A percentile compares a stretch with the other conserved stretches of the same genome.
Conservation (phyloP, 1,140 invertebrate species). For the Acromyrmex heyeri region DNA sequence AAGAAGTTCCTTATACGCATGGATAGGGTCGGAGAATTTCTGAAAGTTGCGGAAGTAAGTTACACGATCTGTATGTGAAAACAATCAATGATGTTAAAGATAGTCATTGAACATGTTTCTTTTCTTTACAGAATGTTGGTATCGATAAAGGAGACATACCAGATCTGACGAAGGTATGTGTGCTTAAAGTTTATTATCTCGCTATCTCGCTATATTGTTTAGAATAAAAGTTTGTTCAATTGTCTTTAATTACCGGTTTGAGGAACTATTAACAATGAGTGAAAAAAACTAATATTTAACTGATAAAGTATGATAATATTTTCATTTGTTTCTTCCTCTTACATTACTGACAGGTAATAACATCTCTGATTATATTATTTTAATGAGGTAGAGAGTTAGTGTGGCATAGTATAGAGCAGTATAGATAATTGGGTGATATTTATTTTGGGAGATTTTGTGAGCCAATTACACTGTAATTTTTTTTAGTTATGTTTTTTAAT, state of each 20-base stretch:
- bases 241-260: constrained; percentile 14
- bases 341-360: constrained; percentile 59
- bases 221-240: constrained; percentile 24
- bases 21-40: constrained; percentile 99
- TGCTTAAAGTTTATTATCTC: background rate
- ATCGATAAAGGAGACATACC: constrained; percentile 99
- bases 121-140: constrained; percentile 93
- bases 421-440: constrained; percentile 39
- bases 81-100: background rate
- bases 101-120: constrained; percentile 34
- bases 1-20: constrained; percentile 99
- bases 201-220: background rate
- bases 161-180: constrained; percentile 95
- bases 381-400: constrained; percentile 56
- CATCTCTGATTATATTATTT: constrained; percentile 52
- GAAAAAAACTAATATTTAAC: constrained; percentile 18
- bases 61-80: background rate
- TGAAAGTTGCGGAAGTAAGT: constrained; percentile 97
- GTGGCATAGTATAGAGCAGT: constrained; percentile 36
- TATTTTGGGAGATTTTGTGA: constrained; percentile 46
- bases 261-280: constrained; percentile 29
- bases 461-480: background rate
- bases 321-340: constrained; percentile 53
- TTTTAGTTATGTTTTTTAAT: background rate
- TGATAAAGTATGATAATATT: constrained; percentile 44